phyloP scores from a whole-genome alignment of 2,113 vertebrate genomes.

The Danio rerio region DNA sequence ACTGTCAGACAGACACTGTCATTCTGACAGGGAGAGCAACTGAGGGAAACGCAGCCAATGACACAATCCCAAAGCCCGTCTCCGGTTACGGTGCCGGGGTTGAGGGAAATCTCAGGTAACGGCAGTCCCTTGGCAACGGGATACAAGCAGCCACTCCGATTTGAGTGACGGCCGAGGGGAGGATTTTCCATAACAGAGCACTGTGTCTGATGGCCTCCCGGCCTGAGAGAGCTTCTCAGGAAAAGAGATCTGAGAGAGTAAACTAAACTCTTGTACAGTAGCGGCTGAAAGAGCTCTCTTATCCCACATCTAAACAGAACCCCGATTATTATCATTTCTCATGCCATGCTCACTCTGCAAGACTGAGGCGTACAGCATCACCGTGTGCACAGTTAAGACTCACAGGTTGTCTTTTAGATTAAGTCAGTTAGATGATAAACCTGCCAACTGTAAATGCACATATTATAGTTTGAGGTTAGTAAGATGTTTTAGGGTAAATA shows the following conservation, averaged over 20 bases:
- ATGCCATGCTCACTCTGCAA: background rate
- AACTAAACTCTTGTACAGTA: slow-evolving; percentile 16
- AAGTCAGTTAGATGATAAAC: background rate
- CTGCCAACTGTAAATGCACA: too few species aligned
- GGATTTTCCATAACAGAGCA: slow-evolving; percentile 76
- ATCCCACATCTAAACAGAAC: slow-evolving; percentile 21
- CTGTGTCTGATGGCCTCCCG: slow-evolving; percentile 45
- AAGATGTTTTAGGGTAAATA: too few species aligned
- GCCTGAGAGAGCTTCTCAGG: slow-evolving; percentile 23
- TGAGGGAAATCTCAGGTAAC: slow-evolving; percentile 81
- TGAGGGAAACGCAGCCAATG: slow-evolving; percentile 73
- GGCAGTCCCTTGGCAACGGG: slow-evolving; percentile 73
- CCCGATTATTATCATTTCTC: background rate
- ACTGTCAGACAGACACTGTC: slow-evolving; percentile 44
- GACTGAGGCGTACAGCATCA: background rate
- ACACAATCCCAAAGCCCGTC: slow-evolving; percentile 74
- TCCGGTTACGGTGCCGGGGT: slow-evolving; percentile 75
- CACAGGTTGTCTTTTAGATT: background rate
- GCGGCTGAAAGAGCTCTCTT: background rate
- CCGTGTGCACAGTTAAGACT: background rate
- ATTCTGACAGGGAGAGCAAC: slow-evolving; percentile 62
- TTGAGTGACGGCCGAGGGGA: slow-evolving; percentile 69
- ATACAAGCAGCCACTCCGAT: slow-evolving; percentile 77
- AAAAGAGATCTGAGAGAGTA: slow-evolving; percentile 32
- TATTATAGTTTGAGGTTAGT: too few species aligned